Conservation (phyloP, 2,888 invertebrate species). For the Chaetoderma sp. region DNA sequence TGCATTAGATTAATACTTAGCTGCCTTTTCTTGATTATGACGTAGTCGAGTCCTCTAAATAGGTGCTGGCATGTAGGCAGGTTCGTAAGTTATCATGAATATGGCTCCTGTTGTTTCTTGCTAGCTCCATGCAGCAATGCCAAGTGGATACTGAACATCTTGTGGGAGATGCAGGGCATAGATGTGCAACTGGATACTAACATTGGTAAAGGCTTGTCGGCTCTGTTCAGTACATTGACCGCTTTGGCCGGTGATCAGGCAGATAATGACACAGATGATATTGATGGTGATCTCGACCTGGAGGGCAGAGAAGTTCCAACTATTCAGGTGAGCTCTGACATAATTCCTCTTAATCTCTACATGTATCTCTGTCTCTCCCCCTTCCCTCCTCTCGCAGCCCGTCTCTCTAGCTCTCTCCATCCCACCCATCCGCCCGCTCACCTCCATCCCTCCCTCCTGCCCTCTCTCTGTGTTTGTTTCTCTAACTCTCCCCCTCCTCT, state of each 20-base stretch:
- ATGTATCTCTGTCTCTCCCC: background rate
- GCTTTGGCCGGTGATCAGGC: constrained; percentile 91
- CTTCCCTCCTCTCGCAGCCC: no score
- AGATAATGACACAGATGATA: constrained; percentile 73
- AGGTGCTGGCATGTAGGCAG: no score
- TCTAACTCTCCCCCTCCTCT: no score
- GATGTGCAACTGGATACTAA: constrained; percentile 96
- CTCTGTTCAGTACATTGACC: constrained; percentile 93
- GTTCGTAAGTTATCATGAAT: no score
- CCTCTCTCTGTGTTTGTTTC: no score
- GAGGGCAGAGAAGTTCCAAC: constrained; percentile 27
- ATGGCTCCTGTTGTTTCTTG: no score
- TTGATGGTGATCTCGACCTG: constrained; percentile 48
- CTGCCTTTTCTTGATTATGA: no score
- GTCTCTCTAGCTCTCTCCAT: no score
- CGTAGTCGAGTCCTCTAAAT: no score
- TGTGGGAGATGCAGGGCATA: constrained; percentile 99
- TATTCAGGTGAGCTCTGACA: background rate
- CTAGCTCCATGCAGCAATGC: constrained; percentile 75
- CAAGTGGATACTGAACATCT: constrained; percentile 97
- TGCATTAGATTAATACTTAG: no score
- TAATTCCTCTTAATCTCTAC: background rate
- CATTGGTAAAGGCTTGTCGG: constrained; percentile 94
- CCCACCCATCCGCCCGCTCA: no score
- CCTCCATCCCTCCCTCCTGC: no score